phyloP scores from a whole-genome alignment of 2,797 vertebrate species.

The Oophaga sylvatica region DNA sequence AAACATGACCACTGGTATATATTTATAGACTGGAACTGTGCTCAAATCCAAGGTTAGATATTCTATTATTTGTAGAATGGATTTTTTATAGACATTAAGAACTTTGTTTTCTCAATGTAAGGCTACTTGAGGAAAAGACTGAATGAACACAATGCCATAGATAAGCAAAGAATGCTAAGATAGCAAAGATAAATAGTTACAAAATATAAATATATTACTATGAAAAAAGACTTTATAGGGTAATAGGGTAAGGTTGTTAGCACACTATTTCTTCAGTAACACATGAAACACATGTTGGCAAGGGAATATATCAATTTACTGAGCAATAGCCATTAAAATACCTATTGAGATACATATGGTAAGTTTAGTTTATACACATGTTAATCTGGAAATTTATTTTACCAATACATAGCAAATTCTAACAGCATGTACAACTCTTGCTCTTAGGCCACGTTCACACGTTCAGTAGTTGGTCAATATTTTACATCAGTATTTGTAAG shows the following conservation, averaged over 20 bases:
- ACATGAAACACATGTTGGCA: background rate
- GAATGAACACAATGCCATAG: background rate
- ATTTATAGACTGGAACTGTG: constrained; percentile 3
- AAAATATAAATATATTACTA: background rate
- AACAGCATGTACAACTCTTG: no score
- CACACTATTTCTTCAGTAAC: background rate
- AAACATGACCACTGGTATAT: background rate
- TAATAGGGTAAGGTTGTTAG: background rate
- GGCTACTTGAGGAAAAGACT: background rate
- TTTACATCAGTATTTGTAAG: no score
- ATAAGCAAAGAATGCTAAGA: background rate
- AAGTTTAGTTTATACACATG: no score
- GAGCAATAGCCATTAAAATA: background rate
- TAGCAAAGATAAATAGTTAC: background rate
- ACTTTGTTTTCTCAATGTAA: background rate
- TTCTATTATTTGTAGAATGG: background rate
- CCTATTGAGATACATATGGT: no score
- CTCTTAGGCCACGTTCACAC: no score
- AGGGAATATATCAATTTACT: background rate
- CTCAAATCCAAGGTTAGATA: background rate
- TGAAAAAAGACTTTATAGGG: background rate
- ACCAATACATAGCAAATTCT: no score
- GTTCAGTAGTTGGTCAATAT: no score
- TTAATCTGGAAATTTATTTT: no score
- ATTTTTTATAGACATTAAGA: background rate